Evolutionary conservation across 2,888 invertebrate genomes (phyloP).

Genomic region (Fragum fragum): DNA sequence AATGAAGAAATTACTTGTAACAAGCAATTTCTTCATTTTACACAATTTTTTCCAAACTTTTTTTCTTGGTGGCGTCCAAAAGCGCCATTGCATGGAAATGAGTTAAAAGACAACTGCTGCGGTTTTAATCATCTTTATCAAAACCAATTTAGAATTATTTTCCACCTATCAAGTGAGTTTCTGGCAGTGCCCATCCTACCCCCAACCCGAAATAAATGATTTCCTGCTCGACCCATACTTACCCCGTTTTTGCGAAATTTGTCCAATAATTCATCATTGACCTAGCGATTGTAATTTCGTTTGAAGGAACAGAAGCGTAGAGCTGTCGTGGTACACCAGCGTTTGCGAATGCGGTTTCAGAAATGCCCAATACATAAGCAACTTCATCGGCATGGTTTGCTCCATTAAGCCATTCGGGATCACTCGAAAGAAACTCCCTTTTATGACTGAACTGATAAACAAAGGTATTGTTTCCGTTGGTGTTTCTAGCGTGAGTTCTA

Average conservation of each 20-base stretch:
- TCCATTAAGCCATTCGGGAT: slow-evolving; percentile 86
- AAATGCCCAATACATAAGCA: slow-evolving; percentile 79
- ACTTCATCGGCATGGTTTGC: slow-evolving; percentile 82
- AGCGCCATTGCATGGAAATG: no score
- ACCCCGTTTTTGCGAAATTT: slow-evolving; percentile 98
- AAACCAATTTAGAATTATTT: no score
- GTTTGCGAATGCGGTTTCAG: slow-evolving; percentile 32
- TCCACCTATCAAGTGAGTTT: no score
- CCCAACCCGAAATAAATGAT: no score
- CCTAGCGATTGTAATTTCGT: slow-evolving; percentile 94
- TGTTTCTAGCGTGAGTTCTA: slow-evolving; percentile 7
- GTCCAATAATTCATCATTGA: slow-evolving; percentile 97
- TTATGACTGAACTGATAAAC: slow-evolving; percentile 71
- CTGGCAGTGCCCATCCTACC: no score
- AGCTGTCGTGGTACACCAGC: slow-evolving; percentile 84
- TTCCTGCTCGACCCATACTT: no score
- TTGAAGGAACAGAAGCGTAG: slow-evolving; percentile 90
- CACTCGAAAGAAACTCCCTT: slow-evolving; percentile 87
- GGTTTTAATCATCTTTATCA: no score
- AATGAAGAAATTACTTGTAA: no score
- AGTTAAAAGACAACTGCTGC: no score
- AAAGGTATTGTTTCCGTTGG: slow-evolving; percentile 89
- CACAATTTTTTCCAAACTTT: no score
- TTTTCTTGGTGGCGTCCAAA: no score
- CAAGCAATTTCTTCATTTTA: no score